These are phyloP conservation scores for Lagopus leucura DNA, from an alignment of 2,113 vertebrate species.

Conservation along the genomic window DNA sequence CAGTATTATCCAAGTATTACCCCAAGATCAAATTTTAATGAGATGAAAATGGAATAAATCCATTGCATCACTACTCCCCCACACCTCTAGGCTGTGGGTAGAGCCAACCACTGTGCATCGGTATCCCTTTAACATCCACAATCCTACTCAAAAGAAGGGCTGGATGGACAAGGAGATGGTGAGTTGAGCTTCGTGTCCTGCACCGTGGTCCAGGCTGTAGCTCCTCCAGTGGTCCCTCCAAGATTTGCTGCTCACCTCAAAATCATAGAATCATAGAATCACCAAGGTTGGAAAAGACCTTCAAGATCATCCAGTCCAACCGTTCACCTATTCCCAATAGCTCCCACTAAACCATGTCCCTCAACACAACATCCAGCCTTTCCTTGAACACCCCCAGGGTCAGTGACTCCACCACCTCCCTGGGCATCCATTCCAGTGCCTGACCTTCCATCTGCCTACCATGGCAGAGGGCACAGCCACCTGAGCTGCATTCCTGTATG, in stretches of 20 bases:
- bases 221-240: neutral
- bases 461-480: too few species aligned
- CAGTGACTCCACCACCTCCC: too few species aligned
- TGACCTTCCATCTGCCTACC: neutral
- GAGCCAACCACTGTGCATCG: neutral
- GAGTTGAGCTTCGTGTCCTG: neutral
- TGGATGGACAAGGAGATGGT: too few species aligned
- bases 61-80: neutral
- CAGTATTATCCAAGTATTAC: neutral
- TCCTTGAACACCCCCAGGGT: too few species aligned
- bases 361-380: too few species aligned
- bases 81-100: neutral
- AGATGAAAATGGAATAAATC: neutral
- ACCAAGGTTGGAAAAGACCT: too few species aligned
- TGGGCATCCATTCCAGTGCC: too few species aligned
- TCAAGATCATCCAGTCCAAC: too few species aligned
- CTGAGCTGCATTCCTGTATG: accelerated
- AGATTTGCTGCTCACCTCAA: too few species aligned
- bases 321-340: too few species aligned
- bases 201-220: neutral
- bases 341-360: too few species aligned
- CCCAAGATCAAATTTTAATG: neutral
- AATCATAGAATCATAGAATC: too few species aligned
- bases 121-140: neutral
- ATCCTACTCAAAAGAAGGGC: neutral